Evolutionary conservation across 2,888 invertebrate genomes (phyloP).

Genomic region (Cetonia aurata): DNA sequence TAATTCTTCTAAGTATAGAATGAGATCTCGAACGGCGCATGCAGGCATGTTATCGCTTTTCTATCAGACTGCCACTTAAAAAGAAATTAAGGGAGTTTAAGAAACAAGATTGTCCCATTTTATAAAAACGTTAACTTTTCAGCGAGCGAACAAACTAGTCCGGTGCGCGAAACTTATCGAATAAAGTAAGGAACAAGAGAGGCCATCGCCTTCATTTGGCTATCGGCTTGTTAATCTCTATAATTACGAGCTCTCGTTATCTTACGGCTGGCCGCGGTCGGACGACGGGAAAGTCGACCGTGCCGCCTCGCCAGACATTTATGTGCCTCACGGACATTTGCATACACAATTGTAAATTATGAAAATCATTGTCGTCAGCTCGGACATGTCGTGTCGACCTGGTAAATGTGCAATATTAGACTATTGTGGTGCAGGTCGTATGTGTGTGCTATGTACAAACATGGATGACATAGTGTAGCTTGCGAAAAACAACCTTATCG

Average conservation of each 20-base stretch:
- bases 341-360: constrained; percentile 65
- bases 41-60: too few relatives aligned
- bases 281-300: constrained; percentile 5
- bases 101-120: constrained; percentile 14
- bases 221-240: constrained; percentile 63
- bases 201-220: constrained; percentile 56
- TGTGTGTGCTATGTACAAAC: neutral
- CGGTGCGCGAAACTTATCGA: constrained; percentile 31
- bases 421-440: neutral
- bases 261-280: constrained; percentile 39
- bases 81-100: constrained; percentile 10
- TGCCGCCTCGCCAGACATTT: constrained; percentile 34
- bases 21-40: too few relatives aligned
- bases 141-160: constrained; percentile 23
- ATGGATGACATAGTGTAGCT: neutral
- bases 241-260: constrained; percentile 62
- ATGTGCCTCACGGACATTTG: constrained; percentile 56
- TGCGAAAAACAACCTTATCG: neutral
- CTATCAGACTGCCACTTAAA: neutral
- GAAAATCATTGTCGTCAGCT: constrained; percentile 54
- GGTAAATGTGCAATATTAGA: neutral
- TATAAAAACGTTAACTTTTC: constrained; percentile 37
- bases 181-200: constrained; percentile 38
- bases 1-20: too few relatives aligned
- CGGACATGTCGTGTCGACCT: neutral